phyloP scores from a whole-genome alignment of 37 sponge, comb jelly and placozoan genomes.

The Halisarca cf. caerulea region DNA sequence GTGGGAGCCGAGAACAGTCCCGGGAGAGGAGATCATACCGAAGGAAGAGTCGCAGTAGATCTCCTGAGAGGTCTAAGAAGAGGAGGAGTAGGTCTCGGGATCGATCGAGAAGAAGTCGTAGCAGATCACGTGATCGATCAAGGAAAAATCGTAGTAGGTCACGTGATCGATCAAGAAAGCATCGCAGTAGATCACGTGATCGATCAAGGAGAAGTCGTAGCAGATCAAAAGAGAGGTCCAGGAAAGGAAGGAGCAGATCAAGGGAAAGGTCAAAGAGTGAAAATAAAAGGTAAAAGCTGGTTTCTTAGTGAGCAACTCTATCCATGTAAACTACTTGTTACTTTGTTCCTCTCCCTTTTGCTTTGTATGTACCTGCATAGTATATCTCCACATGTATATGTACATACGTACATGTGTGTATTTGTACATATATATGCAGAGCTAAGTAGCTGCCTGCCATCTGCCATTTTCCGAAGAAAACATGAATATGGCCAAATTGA shows the following conservation, averaged over 20 bases:
- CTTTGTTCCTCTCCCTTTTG: too few relatives aligned
- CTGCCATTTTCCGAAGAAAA: too few relatives aligned
- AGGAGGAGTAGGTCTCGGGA: neutral
- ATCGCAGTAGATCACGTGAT: neutral
- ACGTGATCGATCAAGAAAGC: neutral
- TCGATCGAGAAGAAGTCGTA: neutral
- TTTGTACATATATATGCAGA: too few relatives aligned
- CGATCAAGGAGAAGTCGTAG: constrained; percentile 11
- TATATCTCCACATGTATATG: too few relatives aligned
- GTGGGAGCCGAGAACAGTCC: constrained; percentile 29
- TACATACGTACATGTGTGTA: too few relatives aligned
- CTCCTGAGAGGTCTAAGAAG: neutral
- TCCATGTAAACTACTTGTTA: too few relatives aligned
- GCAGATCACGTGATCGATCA: neutral
- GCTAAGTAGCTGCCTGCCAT: too few relatives aligned
- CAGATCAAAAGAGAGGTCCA: constrained; percentile 28
- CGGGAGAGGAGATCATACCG: constrained; percentile 12
- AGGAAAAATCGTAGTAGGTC: constrained; percentile 1
- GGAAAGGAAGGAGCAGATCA: constrained; percentile 14
- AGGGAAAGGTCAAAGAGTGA: constrained; percentile 12
- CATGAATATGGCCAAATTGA: too few relatives aligned
- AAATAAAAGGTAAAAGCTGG: constrained; percentile 20
- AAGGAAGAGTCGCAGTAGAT: neutral
- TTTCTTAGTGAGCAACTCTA: too few relatives aligned
- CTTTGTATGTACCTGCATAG: too few relatives aligned